phyloP scores from a whole-genome alignment of 2,797 vertebrate species.

The Artibeus lituratus region DNA sequence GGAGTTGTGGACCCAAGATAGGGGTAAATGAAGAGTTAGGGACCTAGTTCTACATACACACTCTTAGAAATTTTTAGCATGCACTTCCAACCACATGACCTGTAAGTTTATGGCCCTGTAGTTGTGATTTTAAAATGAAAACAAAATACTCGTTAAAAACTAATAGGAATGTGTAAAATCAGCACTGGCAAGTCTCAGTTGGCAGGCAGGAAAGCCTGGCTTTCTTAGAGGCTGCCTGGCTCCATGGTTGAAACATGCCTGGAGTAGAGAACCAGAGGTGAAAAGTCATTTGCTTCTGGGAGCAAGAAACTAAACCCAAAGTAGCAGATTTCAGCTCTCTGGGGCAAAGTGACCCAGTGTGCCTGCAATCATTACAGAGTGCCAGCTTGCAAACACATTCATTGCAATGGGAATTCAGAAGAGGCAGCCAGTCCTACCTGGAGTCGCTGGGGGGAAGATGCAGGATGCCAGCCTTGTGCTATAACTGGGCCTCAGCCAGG shows the following conservation, averaged over 20 bases:
- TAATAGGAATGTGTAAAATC: constrained; percentile 70
- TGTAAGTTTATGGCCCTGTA: constrained; percentile 57
- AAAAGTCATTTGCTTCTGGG: constrained; percentile 33
- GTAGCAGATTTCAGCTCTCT: neutral
- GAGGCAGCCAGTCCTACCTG: neutral
- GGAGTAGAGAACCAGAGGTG: constrained; percentile 5
- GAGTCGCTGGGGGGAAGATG: neutral
- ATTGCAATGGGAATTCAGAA: neutral
- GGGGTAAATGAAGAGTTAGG: neutral
- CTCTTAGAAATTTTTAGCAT: neutral
- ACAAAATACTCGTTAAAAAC: constrained; percentile 77
- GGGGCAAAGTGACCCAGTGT: neutral
- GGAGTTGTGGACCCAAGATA: neutral
- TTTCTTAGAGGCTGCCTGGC: constrained; percentile 53
- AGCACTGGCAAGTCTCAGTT: constrained; percentile 61
- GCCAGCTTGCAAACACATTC: neutral
- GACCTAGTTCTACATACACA: neutral
- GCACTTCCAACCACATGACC: constrained; percentile 44
- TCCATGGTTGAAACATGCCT: constrained; percentile 35
- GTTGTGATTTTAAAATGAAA: constrained; percentile 75
- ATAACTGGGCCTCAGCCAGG: neutral
- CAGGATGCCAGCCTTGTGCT: neutral
- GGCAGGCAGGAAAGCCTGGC: constrained; percentile 51
- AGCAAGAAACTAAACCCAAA: neutral
- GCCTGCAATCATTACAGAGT: neutral